A percentile compares a stretch with the other conserved stretches of the same genome.
Evolutionary conservation across 2,797 vertebrate genomes (phyloP).

Genomic region (Pogonophryne albipinna): DNA sequence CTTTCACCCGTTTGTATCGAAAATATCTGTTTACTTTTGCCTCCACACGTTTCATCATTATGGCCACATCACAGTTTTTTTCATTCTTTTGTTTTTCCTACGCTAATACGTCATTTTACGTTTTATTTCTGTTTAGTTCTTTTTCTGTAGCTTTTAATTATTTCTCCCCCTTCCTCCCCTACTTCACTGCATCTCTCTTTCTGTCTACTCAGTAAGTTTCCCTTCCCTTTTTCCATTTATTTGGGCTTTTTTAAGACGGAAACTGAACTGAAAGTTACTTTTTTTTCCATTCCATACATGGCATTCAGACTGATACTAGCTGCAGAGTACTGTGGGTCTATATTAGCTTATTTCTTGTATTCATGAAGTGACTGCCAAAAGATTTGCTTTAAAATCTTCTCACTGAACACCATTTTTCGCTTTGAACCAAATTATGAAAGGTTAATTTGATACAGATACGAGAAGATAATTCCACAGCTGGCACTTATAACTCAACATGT

Average conservation of each 20-base stretch:
- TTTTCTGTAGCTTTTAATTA: not conserved
- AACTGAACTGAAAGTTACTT: conserved; percentile 52
- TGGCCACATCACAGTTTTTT: not conserved
- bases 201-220: conserved; percentile 54
- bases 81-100: conserved; percentile 17
- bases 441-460: too few relatives aligned
- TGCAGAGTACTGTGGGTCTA: not conserved
- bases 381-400: too few relatives aligned
- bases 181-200: not conserved
- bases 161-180: not conserved
- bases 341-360: not conserved
- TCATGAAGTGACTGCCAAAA: too few relatives aligned
- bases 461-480: too few relatives aligned
- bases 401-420: too few relatives aligned
- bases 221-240: conserved; percentile 41
- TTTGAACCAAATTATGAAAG: too few relatives aligned
- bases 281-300: not conserved
- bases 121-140: not conserved
- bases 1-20: conserved; percentile 4
- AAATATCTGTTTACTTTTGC: conserved; percentile 1
- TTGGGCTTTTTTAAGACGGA: conserved; percentile 17
- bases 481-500: too few relatives aligned
- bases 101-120: not conserved
- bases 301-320: not conserved
- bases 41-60: conserved; percentile 10